phyloP scores from a whole-genome alignment of 2,888 invertebrate genomes.

The Schizaphis graminum region DNA sequence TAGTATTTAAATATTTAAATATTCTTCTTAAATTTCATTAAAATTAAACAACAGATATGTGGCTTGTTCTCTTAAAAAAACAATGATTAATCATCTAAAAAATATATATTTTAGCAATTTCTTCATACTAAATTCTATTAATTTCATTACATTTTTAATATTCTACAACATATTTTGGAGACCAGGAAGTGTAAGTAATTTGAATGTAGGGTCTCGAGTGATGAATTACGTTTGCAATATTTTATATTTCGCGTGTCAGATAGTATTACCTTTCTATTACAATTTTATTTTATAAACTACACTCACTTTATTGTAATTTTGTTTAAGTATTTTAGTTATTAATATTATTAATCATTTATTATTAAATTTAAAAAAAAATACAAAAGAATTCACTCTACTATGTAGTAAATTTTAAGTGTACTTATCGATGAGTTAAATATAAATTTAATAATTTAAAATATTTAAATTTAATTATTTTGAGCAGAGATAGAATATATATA shows the following conservation, averaged over 20 bases:
- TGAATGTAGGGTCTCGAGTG: neutral
- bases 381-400: too few species aligned
- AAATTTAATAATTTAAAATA: too few species aligned
- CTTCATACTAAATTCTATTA: neutral
- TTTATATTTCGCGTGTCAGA: neutral
- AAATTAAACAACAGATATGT: neutral
- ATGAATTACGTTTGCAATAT: neutral
- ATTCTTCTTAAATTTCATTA: neutral
- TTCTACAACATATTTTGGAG: neutral
- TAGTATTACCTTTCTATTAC: neutral
- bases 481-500: too few species aligned
- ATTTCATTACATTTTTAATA: neutral
- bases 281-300: neutral
- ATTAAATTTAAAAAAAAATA: too few species aligned
- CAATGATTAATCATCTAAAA: neutral
- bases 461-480: too few species aligned
- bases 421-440: too few species aligned
- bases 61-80: neutral
- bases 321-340: neutral
- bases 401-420: too few species aligned
- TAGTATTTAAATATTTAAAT: neutral
- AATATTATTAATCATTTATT: neutral
- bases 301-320: neutral
- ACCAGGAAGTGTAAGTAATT: neutral
- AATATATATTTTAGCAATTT: neutral